Conservation (phyloP, 2,113 vertebrate species). For the Peromyscus maniculatus region DNA sequence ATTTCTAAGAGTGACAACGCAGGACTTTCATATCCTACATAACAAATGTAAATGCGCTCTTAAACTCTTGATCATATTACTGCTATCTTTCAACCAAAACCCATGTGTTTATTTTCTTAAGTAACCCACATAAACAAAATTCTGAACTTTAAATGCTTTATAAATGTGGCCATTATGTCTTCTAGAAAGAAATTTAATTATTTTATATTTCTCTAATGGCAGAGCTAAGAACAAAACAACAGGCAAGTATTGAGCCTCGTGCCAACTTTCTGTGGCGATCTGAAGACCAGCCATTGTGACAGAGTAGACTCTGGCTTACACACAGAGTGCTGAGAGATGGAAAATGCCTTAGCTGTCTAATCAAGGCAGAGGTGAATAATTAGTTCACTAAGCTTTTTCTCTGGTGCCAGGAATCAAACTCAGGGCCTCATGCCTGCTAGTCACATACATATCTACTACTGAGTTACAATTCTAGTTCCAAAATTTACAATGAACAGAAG, state of each 20-base stretch:
- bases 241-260: not conserved
- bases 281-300: not conserved
- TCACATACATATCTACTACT: not conserved
- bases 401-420: not conserved
- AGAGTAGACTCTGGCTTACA: not conserved
- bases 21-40: slow-evolving; percentile 1
- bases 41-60: slow-evolving; percentile 37
- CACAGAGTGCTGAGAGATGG: not conserved
- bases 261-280: not conserved
- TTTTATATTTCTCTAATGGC: slow-evolving; percentile 2
- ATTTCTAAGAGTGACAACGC: not conserved
- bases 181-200: slow-evolving; percentile 43
- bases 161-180: slow-evolving; percentile 37
- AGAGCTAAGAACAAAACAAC: not conserved
- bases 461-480: not conserved
- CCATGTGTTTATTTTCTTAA: slow-evolving; percentile 36
- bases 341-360: not conserved
- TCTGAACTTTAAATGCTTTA: slow-evolving; percentile 46
- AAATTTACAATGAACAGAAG: not conserved
- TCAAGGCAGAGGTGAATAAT: not conserved
- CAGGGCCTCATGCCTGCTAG: not conserved
- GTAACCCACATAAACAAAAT: slow-evolving; percentile 46
- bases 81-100: slow-evolving; percentile 50
- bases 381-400: not conserved
- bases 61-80: slow-evolving; percentile 39